Evolutionary conservation across 2,113 vertebrate genomes (phyloP), one percentile per base, ranked within the genome.

Genomic region (Megaceryle torquata): DNA sequence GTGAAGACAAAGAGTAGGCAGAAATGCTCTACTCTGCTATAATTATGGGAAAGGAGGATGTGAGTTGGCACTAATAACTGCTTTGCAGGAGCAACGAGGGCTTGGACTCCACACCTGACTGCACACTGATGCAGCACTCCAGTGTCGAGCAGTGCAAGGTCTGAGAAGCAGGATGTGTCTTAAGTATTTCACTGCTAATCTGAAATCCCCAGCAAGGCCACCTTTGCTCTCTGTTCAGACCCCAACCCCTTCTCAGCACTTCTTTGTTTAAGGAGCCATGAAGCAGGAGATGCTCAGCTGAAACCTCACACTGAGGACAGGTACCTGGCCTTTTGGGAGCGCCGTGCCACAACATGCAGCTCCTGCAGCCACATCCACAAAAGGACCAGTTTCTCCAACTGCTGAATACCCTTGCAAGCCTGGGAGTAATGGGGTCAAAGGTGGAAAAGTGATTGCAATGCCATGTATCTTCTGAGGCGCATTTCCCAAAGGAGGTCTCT

Each of bases 261-360:
- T 46, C 43, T 78, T 60, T 80, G 39, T 75, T 86, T 81, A 59
- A 82, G 72, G 39, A 86, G 72, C 28, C 39, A 15, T 1, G 5
- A 59, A 71, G 18, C 64, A 90, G 72, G 76, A 85, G 75, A 72
- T 29, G 79, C 37, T 88, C 41, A 43, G 61, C 31, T 0, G 2
- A 61, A 89, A 69, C 7, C 26, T 48, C 2, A 2, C 0, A 0
- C 10, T 18, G 31, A 61, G 41, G 54, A 50, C 26, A 70, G 29
- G 31, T 77, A 22, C 75, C 43, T 15, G 13, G 26, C 26, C 26
- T 53, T 29, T 80, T 74, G 70, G 26, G 21, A 93, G 50, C 0
- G 0, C 35, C 0, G 0, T 26, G 84, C n/a, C 2, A 0, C 77
- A 78, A 74, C 0, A 1, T 1, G 2, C 41, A 51, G 76, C 35